These are phyloP conservation scores for Condylostylus longicornis DNA, from an alignment of 1,140 invertebrate genomes.

Conservation along the genomic window DNA sequence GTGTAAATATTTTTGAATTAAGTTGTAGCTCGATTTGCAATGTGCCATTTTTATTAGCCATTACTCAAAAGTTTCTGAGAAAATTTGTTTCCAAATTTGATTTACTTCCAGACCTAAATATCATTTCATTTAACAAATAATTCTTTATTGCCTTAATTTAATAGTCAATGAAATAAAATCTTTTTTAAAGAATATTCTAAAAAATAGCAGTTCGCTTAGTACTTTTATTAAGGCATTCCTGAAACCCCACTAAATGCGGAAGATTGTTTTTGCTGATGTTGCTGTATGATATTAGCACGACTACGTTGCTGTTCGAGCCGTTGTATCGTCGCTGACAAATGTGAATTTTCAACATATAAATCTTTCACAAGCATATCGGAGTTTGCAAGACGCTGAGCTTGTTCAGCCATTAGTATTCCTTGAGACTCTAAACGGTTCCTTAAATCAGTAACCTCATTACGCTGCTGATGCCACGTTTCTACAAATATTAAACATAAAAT, in stretches of 20 bases:
- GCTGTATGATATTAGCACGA: constrained; percentile 25
- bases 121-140: too few relatives aligned
- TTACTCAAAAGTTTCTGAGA: too few relatives aligned
- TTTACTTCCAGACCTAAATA: too few relatives aligned
- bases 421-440: constrained; percentile 40
- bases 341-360: constrained; percentile 65
- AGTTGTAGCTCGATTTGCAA: too few relatives aligned
- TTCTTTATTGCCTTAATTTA: too few relatives aligned
- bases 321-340: constrained; percentile 47
- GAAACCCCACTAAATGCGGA: constrained; percentile 14
- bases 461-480: constrained; percentile 49
- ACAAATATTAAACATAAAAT: constrained; percentile 3
- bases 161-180: too few relatives aligned
- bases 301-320: constrained; percentile 40
- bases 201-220: too few relatives aligned
- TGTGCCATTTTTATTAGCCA: too few relatives aligned
- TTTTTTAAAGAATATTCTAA: too few relatives aligned
- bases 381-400: constrained; percentile 48
- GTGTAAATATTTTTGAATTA: too few relatives aligned
- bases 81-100: too few relatives aligned
- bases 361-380: constrained; percentile 61
- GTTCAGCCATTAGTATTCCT: constrained; percentile 45
- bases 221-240: constrained; percentile 31
- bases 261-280: constrained; percentile 20
- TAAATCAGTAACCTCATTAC: constrained; percentile 41